Percentiles rank a stretch among this genome's conserved stretches.
Evolutionary conservation across 2,888 invertebrate species (phyloP).

Genomic region (Amaurobius ferox): DNA sequence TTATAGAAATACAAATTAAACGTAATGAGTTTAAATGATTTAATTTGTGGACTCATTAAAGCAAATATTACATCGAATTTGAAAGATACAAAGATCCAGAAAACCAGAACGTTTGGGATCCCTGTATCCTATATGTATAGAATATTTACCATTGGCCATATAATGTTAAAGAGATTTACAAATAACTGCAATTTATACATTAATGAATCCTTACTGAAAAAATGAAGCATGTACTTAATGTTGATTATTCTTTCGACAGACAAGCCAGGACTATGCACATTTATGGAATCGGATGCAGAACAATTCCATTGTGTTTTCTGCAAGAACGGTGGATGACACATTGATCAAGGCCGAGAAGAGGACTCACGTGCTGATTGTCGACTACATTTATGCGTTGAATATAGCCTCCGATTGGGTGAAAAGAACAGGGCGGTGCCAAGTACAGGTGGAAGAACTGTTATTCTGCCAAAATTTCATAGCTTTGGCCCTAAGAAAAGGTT

Average conservation of each 20-base stretch:
- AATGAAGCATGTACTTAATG: no score
- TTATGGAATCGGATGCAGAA: constrained; percentile 43
- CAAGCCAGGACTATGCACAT: constrained; percentile 11
- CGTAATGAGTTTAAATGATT: no score
- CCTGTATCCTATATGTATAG: no score
- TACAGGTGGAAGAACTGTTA: constrained; percentile 32
- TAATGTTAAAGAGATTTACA: no score
- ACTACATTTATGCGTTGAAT: constrained; percentile 32
- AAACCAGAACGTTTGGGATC: no score
- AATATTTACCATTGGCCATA: no score
- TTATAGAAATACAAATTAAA: no score
- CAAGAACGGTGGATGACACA: constrained; percentile 14
- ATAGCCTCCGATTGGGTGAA: constrained; percentile 21
- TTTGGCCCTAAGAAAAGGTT: constrained; percentile 23
- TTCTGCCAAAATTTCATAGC: constrained; percentile 42
- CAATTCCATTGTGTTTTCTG: constrained; percentile 21
- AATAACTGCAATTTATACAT: no score
- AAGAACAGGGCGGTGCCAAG: constrained; percentile 18
- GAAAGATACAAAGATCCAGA: no score
- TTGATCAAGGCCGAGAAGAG: constrained; percentile 28
- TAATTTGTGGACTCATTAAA: no score
- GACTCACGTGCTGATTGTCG: constrained; percentile 39
- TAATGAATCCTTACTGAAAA: no score
- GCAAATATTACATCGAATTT: no score
- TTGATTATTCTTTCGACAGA: constrained; percentile 5